These are phyloP conservation scores for Phenganax stokvisi DNA, from an alignment of 92 coral and sea anemone genomes.

Conservation along the genomic window DNA sequence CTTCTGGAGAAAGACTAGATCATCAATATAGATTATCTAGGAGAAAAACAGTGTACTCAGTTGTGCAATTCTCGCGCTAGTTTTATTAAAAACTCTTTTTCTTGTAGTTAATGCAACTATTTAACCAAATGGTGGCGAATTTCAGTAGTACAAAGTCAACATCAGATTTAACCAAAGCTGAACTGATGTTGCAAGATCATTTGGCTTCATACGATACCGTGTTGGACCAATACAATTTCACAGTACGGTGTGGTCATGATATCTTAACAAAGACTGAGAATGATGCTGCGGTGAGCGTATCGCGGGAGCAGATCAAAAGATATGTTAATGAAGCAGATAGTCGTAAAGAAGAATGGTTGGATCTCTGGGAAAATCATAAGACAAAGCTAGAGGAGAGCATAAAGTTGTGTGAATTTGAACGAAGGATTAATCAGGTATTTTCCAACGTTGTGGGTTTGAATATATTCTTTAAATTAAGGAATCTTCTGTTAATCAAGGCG, in stretches of 20 bases:
- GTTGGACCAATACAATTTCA: conserved; percentile 67
- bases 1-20: too few species aligned
- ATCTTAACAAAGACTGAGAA: conserved; percentile 70
- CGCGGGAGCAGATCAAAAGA: conserved; percentile 90
- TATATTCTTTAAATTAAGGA: too few species aligned
- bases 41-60: too few species aligned
- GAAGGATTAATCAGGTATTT: conserved; percentile 73
- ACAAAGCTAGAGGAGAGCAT: conserved; percentile 87
- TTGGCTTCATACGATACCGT: conserved; percentile 84
- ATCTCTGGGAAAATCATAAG: conserved; percentile 92
- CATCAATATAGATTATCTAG: too few species aligned
- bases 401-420: conserved; percentile 88
- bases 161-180: conserved; percentile 83
- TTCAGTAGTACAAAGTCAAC: conserved; percentile 69
- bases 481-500: too few species aligned
- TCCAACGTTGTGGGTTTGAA: not conserved
- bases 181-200: conserved; percentile 95
- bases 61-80: too few species aligned
- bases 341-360: conserved; percentile 83
- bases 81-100: not conserved
- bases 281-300: conserved; percentile 72
- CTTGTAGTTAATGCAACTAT: conserved; percentile 71
- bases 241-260: conserved; percentile 78
- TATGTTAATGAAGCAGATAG: conserved; percentile 80
- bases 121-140: conserved; percentile 68